phyloP scores from a whole-genome alignment of 2,888 invertebrate species.

The Choreutis nemorana region DNA sequence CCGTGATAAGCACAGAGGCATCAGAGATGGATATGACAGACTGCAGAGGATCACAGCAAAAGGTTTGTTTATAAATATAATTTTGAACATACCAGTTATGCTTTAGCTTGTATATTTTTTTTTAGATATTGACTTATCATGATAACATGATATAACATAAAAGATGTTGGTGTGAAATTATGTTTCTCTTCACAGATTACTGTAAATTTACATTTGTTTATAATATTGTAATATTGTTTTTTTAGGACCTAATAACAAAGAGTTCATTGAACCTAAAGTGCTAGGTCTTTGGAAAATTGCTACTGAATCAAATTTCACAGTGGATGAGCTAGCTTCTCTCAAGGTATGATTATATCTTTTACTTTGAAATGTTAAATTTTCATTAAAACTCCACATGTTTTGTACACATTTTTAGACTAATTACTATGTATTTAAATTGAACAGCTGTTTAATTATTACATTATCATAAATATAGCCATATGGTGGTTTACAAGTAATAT shows the following conservation, averaged over 20 bases:
- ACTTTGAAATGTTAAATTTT: too few relatives aligned
- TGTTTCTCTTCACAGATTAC: background rate
- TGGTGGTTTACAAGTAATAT: too few relatives aligned
- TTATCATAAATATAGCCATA: too few relatives aligned
- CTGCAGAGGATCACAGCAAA: conserved; percentile 77
- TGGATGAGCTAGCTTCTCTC: conserved; percentile 83
- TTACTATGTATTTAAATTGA: too few relatives aligned
- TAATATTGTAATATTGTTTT: conserved; percentile 1
- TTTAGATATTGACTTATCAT: background rate
- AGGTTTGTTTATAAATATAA: conserved; percentile 39
- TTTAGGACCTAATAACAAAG: conserved; percentile 75
- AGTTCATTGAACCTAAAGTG: conserved; percentile 92
- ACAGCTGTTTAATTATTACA: too few relatives aligned
- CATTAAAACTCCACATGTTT: too few relatives aligned
- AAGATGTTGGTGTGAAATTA: background rate
- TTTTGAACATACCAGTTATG: background rate
- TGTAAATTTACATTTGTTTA: background rate
- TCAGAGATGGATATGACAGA: conserved; percentile 82
- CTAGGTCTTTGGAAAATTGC: conserved; percentile 89
- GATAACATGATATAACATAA: background rate
- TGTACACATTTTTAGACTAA: too few relatives aligned
- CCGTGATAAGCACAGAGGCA: conserved; percentile 75
- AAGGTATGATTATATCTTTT: too few relatives aligned
- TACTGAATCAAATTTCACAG: conserved; percentile 78
- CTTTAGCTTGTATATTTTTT: background rate